Base-by-base conservation (phyloP, 2,113 vertebrate species). In the Craseonycteris thonglongyai region DNA sequence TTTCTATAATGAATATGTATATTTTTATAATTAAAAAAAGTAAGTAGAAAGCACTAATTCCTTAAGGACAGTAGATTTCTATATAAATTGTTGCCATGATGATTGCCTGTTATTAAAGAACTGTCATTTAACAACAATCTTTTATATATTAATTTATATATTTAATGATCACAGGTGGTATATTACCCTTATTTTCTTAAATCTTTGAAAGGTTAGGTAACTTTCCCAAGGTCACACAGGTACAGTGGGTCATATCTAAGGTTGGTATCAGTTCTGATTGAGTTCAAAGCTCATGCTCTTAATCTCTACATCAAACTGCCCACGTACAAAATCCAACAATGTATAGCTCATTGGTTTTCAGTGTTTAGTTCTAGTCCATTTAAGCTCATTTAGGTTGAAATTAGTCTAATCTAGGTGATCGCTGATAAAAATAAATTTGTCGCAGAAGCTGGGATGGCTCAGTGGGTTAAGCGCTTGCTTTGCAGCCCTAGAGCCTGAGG, bases 341-440 rank as follows among this genome's bases (percentile, higher is more conserved):
- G 19, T 82, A 71, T 76, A 33, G 74, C 69, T 87, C 51, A 65
- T 56, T 63, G 26, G 19, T 88, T 90, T 83, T 66, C 35, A 54
- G 38, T 74, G 33, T 84, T 88, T 35, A 88, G 18, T 65, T 24
- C 26, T 30, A 88, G 30, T 76, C 9, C 21, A 63, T 88, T 76
- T 35, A 88, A 65, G 54, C 22, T 3, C 21, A 83, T 28, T 83
- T 96, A 72, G 40, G 22, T 74, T 88, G 54, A 83, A 74, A 90
- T 80, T 42, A 68, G 59, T 85, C 47, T 95, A 85, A 81, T 63
- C 49, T 83, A 26, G 8, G 19, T 56, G n/a, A 35, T 75, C n/a
- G 58, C 11, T 69, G 45, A 58, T 93, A 84, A 94, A 90, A 69
- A 93, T 63, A 49, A 59, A 88, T 61, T 83, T 93, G 5, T n/a